Base-by-base conservation (phyloP, 2,888 invertebrate genomes). In the Pyrrhosoma nymphula region DNA sequence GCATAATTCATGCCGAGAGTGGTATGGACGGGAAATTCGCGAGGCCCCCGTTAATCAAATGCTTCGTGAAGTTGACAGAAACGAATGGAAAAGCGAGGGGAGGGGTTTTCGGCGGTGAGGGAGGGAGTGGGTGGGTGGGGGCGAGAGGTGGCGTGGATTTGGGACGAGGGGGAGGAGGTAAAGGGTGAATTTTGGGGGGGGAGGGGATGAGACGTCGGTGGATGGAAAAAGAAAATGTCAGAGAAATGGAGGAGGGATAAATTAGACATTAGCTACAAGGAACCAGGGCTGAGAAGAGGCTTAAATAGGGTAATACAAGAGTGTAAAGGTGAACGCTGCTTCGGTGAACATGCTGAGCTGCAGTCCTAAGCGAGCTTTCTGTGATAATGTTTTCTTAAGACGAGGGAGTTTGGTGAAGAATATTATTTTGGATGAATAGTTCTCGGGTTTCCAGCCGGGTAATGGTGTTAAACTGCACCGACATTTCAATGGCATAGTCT, bases 11-110 rank as follows among this genome's bases (percentile, higher is more conserved):
- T 93, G 69, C 93, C 69, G 69, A 93, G 93, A 93, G 93, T 93
- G 93, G 93, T 93, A 93, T 93, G 93, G 93, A 93, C 93, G 93
- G 93, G 93, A 93, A 93, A 93, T 93, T 93, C 93, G 93, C 93
- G 93, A 93, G 69, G 93, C 75, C 75, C 93, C 93, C 93, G 93
- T 93, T 93, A 93, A 93, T 93, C 93, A 93, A 93, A 93, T 69
- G 93, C 93, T 93, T 93, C 93, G 93, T 93, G 93, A 93, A 93
- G 93, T 93, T 93, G 93, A 93, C 93, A 93, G 93, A 93, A 93
- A 93, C 93, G 93, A 93, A 93, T 93, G 93, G 93, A 93, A 93
- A 93, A 93, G 93, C 69, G 93, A 55, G 93, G 47, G 93, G 93
- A n/a, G 75, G 93, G 69, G 93, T 69, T 93, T 69, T 35, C 82